Base-by-base conservation (phyloP, 2,113 vertebrate species). In the Melanocharis versteri region DNA sequence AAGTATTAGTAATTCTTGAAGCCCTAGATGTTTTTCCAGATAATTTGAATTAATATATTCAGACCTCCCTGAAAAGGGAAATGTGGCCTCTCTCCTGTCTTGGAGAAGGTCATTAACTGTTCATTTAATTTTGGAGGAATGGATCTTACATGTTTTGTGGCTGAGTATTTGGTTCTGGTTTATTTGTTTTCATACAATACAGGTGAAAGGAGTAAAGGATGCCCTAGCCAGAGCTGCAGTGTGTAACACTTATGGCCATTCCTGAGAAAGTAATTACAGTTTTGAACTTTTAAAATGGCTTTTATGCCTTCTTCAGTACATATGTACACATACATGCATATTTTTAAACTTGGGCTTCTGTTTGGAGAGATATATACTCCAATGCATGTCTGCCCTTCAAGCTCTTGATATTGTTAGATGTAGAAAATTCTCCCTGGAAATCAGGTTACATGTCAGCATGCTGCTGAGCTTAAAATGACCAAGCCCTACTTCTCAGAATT, bases 271-370 rank as follows among this genome's bases (percentile, higher is more conserved):
- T 14, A 68, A 83, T 39, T 19, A 60, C 7, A 18, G 30, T 35
- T 56, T 28, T 39, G 11, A 86, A 39, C 3, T n/a, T 56, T 57
- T 44, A 5, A 62, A 58, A 27, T 37, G 58, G 37, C 28, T 47
- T 77, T 56, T 27, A 16, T 9, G 4, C 54, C 16, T 39, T 62
- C 14, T 84, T 90, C 42, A 53, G 27, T 53, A 65, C 27, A 19
- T 33, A 50, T 16, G 9, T 44, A 51, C 23, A 19, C 13, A 27
- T 16, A 37, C 1, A 15, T 3, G 3, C 0, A 2, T 50, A 58
- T 42, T 65, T 85, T 69, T 20, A 85, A 85, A 68, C 17, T 24
- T 31, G 39, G 23, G 20, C 22, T 88, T 60, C 33, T 54, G 20
- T n/a, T n/a, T n/a, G n/a, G n/a, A n/a, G 17, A 73, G 35, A 90